phyloP scores from a whole-genome alignment of 2,113 vertebrate genomes.

The Pyxicephalus adspersus region DNA sequence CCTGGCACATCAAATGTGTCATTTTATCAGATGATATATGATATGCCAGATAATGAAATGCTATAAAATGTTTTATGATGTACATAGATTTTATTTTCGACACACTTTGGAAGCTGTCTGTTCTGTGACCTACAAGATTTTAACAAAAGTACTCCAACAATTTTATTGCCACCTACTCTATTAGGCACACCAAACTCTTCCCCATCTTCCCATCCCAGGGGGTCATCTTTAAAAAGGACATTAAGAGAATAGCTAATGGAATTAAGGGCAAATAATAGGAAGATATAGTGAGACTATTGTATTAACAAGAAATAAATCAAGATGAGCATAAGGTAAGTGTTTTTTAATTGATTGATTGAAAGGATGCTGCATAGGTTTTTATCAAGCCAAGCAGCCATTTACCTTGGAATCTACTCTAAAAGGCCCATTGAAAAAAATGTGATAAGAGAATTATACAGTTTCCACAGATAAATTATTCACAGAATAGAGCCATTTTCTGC shows the following conservation, averaged over 20 bases:
- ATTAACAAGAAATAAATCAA: slow-evolving; percentile 99
- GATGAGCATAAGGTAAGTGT: slow-evolving; percentile 99
- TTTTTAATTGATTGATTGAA: slow-evolving; percentile 99
- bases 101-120: slow-evolving; percentile 68
- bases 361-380: slow-evolving; percentile 87
- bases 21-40: slow-evolving; percentile 41
- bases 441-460: slow-evolving; percentile 89
- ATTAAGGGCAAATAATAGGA: slow-evolving; percentile 98
- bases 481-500: slow-evolving; percentile 97
- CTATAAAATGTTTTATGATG: slow-evolving; percentile 61
- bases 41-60: slow-evolving; percentile 63
- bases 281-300: slow-evolving; percentile 99
- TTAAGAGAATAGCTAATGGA: slow-evolving; percentile 98
- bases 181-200: slow-evolving; percentile 79
- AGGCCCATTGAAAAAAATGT: slow-evolving; percentile 82
- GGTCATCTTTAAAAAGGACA: slow-evolving; percentile 92
- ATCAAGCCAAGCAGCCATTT: slow-evolving; percentile 90
- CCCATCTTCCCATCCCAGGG: slow-evolving; percentile 76
- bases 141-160: slow-evolving; percentile 79
- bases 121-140: slow-evolving; percentile 83
- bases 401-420: slow-evolving; percentile 83
- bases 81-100: slow-evolving; percentile 60
- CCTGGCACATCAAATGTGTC: too few relatives aligned
- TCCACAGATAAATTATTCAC: slow-evolving; percentile 94
- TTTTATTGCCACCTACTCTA: slow-evolving; percentile 79